These are phyloP conservation scores for Epsilonema sp. DNA, from an alignment of 2,888 invertebrate species.

Conservation along the genomic window DNA sequence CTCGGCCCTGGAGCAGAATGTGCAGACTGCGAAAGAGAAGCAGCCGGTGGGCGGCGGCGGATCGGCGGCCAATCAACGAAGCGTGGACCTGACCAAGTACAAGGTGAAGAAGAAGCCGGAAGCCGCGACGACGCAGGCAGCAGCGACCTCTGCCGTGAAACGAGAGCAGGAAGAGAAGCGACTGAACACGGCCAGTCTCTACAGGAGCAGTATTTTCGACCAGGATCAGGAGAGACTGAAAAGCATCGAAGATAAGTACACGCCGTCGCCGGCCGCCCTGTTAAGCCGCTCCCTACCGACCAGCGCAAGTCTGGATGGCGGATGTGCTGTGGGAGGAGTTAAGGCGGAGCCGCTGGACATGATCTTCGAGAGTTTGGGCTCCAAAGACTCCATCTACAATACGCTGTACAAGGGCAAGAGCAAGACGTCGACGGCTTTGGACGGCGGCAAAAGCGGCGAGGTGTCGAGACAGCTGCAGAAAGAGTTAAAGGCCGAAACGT, in stretches of 20 bases:
- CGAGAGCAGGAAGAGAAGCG: not conserved
- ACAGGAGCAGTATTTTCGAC: conserved; percentile 76
- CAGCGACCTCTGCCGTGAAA: conserved; percentile 7
- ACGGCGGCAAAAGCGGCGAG: no score
- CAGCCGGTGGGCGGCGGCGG: no score
- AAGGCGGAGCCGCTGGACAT: not conserved
- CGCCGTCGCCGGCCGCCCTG: conserved; percentile 1
- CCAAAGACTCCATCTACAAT: no score
- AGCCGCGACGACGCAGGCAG: conserved; percentile 18
- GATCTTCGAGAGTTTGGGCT: no score
- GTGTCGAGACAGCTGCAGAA: no score
- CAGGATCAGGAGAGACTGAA: conserved; percentile 80
- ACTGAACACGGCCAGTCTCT: no score
- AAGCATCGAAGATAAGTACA: conserved; percentile 51
- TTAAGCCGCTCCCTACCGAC: no score
- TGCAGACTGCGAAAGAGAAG: no score
- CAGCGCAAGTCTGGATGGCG: not conserved
- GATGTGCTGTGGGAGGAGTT: not conserved
- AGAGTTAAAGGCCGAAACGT: no score
- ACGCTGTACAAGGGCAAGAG: no score
- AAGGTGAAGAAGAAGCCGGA: conserved; percentile 7
- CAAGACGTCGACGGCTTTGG: no score
- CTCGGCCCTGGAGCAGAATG: conserved; percentile 27
- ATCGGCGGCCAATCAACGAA: no score
- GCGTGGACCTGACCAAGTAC: conserved; percentile 3